Base-by-base conservation (phyloP, 2,113 vertebrate genomes). In the Nipponia nippon region DNA sequence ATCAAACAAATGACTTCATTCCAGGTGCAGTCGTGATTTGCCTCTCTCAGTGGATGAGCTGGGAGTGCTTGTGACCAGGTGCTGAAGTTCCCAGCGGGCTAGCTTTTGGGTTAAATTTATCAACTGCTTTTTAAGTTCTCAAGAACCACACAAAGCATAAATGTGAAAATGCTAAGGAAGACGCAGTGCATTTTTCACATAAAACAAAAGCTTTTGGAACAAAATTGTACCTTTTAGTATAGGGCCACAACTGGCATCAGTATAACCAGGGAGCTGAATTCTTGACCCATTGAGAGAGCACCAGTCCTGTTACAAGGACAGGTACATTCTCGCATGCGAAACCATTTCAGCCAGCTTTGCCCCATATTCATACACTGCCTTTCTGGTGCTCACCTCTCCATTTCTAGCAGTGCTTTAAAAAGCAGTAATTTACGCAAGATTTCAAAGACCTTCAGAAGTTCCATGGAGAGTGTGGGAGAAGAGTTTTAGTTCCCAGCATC, bases 381-480 rank as follows among this genome's bases (percentile, higher is more conserved):
- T 91, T 38, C 91, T 71, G 56, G 76, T 36, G 69, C 89, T 84
- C 61, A 91, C 49, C 91, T 79, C 47, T 1, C 40, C 11, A 44
- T 40, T 89, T 26, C 32, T 3, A 3, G 36, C 44, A 76, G 29
- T 56, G 49, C 49, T 76, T 94, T 53, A 91, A 63, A 89, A 89
- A 79, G 26, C 36, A 13, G 1, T 76, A 67, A 77, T 20, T 85
- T 91, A 83, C 22, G n/a, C 44, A 71, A 80, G 62, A 95, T 53
- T 95, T 91, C 84, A 94, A 95, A 95, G 66, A 69, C 93, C 70
- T 85, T 87, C 89, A 88, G 53, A 91, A 87, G 78, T 83, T 89
- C 85, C 83, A 94, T 0, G 0, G 88, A 92, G 59, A 92, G 61
- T 47, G 56, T 78, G 80, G 80, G 63, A 96, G 71, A 94, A 58